Percentiles rank a stretch among this genome's conserved stretches.
Evolutionary conservation across 2,888 invertebrate species (phyloP).

Genomic region (Tuta absoluta): DNA sequence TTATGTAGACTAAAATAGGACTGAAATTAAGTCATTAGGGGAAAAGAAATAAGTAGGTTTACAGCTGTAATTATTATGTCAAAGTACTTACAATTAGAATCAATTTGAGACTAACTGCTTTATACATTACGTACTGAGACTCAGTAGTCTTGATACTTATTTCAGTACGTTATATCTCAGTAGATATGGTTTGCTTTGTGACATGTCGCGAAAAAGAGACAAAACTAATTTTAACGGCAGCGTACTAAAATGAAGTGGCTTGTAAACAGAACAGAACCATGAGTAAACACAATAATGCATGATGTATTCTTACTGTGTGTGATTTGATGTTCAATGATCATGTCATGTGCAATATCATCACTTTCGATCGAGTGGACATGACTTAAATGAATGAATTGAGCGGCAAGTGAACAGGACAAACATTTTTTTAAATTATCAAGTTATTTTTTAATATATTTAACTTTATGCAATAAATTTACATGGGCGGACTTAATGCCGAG

Average conservation of each 20-base stretch:
- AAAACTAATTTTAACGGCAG: not conserved
- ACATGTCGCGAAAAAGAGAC: not conserved
- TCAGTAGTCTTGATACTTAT: no score
- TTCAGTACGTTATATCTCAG: no score
- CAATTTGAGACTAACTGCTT: not conserved
- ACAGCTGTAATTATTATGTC: not conserved
- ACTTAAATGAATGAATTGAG: not conserved
- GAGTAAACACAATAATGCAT: not conserved
- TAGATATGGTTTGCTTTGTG: no score
- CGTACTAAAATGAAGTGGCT: not conserved
- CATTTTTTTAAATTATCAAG: no score
- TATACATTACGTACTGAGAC: no score
- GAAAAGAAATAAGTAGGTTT: not conserved
- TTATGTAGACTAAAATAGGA: not conserved
- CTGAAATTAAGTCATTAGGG: conserved; percentile 12
- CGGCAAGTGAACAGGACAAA: no score
- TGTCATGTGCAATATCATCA: conserved; percentile 3
- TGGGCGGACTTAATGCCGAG: no score
- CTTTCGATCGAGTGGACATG: not conserved
- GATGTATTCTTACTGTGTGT: not conserved
- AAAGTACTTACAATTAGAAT: not conserved
- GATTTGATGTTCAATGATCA: not conserved
- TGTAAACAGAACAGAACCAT: not conserved
- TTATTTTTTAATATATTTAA: no score
- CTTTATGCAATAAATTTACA: no score